phyloP scores from a whole-genome alignment of 1,140 invertebrate genomes.

The Branchinecta lynchi region DNA sequence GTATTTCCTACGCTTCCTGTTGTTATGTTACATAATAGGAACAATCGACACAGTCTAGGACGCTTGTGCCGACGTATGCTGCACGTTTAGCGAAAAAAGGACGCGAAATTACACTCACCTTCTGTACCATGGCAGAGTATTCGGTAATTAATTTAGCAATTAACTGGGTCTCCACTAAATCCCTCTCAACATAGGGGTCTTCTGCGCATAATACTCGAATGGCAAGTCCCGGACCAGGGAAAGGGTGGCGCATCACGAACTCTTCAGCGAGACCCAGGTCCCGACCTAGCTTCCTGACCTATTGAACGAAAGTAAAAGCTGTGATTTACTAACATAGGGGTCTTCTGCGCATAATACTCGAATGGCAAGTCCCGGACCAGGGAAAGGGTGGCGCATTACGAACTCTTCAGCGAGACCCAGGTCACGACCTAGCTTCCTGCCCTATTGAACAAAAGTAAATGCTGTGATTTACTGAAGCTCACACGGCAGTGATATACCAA shows the following conservation, averaged over 20 bases:
- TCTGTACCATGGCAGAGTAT: conserved; percentile 76
- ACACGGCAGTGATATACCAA: no score
- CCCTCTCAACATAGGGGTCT: conserved; percentile 85
- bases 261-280: conserved; percentile 74
- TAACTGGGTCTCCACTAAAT: conserved; percentile 85
- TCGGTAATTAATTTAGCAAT: conserved; percentile 86
- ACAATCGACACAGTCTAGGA: no score
- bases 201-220: conserved; percentile 91
- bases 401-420: conserved; percentile 70
- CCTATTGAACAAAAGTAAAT: conserved; percentile 25
- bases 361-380: conserved; percentile 85
- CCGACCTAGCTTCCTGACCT: conserved; percentile 51
- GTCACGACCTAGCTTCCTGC: conserved; percentile 59
- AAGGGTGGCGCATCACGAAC: conserved; percentile 87
- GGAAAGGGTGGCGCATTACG: conserved; percentile 92
- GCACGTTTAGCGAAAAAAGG: no score
- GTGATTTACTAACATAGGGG: conserved; percentile 49
- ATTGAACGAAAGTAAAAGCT: conserved; percentile 13
- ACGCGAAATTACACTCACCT: conserved; percentile 34
- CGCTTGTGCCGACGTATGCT: no score
- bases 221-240: conserved; percentile 86
- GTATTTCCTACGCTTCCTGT: no score
- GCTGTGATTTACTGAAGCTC: not conserved
- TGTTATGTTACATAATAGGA: no score
- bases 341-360: conserved; percentile 90